Conservation (phyloP, 2,113 vertebrate genomes). For the Tragelaphus imberbis region DNA sequence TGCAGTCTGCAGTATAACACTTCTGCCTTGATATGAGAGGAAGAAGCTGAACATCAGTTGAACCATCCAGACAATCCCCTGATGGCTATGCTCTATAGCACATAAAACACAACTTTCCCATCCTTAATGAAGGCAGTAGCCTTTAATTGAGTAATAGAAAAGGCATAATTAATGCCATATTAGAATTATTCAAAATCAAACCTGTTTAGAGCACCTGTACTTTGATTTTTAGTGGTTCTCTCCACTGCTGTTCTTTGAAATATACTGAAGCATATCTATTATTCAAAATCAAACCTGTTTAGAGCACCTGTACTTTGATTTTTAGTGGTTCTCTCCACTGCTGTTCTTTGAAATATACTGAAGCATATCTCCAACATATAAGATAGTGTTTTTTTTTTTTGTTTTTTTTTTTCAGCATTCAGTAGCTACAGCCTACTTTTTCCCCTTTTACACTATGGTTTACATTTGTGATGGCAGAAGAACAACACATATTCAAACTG, state of each 20-base stretch:
- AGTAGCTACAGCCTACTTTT: conserved; percentile 13
- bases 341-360: not conserved
- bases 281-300: not conserved
- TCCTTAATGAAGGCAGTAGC: not conserved
- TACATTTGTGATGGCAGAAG: conserved; percentile 47
- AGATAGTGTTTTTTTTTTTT: not conserved
- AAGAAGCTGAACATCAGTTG: not conserved
- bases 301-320: conserved; percentile 24
- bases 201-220: not conserved
- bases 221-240: conserved; percentile 45
- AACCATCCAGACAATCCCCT: not conserved
- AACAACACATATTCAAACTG: conserved; percentile 59
- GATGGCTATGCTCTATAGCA: not conserved
- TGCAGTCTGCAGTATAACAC: not conserved
- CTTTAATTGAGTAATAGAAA: not conserved
- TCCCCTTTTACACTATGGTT: not conserved
- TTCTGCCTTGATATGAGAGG: not conserved
- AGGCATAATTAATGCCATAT: not conserved
- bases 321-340: conserved; percentile 38
- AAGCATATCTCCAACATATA: not conserved
- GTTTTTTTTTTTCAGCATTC: conserved; percentile 20
- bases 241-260: conserved; percentile 9
- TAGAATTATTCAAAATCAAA: not conserved
- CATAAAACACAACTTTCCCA: not conserved
- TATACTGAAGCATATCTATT: not conserved